phyloP scores from a whole-genome alignment of 2,797 vertebrate species.

The Threskiornis aethiopicus region DNA sequence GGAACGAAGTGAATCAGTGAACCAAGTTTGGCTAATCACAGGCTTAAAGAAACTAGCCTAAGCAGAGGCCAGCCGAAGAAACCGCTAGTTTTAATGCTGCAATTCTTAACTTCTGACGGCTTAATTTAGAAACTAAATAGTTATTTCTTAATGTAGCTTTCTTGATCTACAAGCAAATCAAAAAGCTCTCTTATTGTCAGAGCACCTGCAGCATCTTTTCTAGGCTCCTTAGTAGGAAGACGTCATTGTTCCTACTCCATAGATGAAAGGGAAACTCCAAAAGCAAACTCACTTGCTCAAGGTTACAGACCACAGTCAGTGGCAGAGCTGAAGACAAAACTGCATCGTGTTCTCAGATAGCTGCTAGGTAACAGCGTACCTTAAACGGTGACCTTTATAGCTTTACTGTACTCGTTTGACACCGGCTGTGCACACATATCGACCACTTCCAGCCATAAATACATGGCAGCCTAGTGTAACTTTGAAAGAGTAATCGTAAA shows the following conservation, averaged over 20 bases:
- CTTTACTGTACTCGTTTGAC: not conserved
- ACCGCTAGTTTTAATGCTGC: not conserved
- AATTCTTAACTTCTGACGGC: not conserved
- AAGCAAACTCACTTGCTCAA: not conserved
- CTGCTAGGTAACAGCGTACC: not conserved
- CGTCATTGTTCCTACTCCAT: not conserved
- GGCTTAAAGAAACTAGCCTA: not conserved
- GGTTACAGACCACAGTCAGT: not conserved
- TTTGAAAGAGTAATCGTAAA: not conserved
- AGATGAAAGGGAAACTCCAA: not conserved
- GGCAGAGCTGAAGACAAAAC: not conserved
- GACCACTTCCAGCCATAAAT: not conserved
- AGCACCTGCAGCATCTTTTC: not conserved
- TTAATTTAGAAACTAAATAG: not conserved
- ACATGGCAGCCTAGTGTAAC: accelerated
- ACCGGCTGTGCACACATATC: not conserved
- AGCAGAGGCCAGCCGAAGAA: not conserved
- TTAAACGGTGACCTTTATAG: not conserved
- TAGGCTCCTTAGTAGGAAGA: not conserved
- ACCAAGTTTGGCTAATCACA: not conserved
- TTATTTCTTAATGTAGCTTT: not conserved
- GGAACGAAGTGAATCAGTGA: not conserved
- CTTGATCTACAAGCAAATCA: not conserved
- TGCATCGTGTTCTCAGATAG: not conserved
- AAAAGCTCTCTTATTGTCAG: not conserved